Evolutionary conservation across 2,113 vertebrate species (phyloP), one percentile per base, ranked within the genome.

Genomic region (Macaca nemestrina): DNA sequence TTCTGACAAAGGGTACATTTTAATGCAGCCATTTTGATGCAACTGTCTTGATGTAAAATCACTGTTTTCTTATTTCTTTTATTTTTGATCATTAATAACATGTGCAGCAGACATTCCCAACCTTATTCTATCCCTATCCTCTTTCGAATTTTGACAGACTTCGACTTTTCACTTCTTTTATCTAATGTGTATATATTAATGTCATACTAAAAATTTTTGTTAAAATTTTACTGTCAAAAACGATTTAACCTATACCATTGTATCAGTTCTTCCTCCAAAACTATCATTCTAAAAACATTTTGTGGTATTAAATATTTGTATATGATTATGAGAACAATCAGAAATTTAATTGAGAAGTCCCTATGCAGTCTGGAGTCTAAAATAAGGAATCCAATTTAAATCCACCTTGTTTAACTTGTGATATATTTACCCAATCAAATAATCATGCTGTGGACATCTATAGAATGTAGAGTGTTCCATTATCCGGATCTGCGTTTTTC

Each of bases 1-100:
- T 93, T 96, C 70, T 55, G 38, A 90, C 11, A 35, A 68, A 43
- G 17, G 11, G 22, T 86, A 79, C 13, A 92, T 94, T 95, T 97
- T 85, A 93, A 95, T 80, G 32, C 48, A 96, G 32, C 40, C 55
- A 92, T 95, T 96, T 97, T 92, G 32, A 64, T 92, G 57, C 67
- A 86, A 61, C 16, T 78, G 5, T 72, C 10, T 92, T 89, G 50
- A 67, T 81, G 57, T 8, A 70, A 50, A 84, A 72, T 59, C 38
- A 61, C 25, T 27, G 12, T 86, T 82, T 81, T 88, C 43, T 75
- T 81, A 14, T 48, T 75, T 59, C 6, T 90, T 87, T 61, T 48
- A 32, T 38, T 76, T 79, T 52, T 79, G 27, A 68, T 97, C 18
- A 61, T 57, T n/a, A 91, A 14, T 92, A 96, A 93, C 89, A 50